Conservation (phyloP, 2,113 vertebrate species). For the Hemicordylus capensis region DNA sequence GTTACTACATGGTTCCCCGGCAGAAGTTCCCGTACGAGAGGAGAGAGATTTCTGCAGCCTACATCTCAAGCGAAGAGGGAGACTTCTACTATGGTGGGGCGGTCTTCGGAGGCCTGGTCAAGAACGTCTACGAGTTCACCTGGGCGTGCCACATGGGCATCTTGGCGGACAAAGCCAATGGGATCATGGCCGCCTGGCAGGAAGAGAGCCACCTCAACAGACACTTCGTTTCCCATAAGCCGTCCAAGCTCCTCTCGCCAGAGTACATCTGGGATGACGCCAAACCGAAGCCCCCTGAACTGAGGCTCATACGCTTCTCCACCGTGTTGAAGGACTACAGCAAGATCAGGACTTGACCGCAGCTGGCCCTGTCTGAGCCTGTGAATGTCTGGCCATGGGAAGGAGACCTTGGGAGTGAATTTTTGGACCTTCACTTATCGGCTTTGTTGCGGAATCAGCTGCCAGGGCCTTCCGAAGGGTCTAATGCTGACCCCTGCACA, state of each 20-base stretch:
- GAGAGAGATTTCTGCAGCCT: constrained; percentile 67
- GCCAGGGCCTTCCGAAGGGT: no score
- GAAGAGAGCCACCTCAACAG: constrained; percentile 84
- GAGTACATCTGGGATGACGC: constrained; percentile 81
- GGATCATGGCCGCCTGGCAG: constrained; percentile 78
- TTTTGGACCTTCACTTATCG: no score
- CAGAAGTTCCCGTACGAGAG: constrained; percentile 76
- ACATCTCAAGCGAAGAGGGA: constrained; percentile 65
- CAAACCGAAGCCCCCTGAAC: constrained; percentile 57
- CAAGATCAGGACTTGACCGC: constrained; percentile 48
- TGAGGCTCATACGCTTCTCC: constrained; percentile 74
- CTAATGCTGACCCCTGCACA: no score
- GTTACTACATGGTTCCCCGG: constrained; percentile 63
- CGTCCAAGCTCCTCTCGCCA: constrained; percentile 79
- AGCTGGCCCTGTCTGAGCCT: neutral
- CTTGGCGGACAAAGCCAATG: constrained; percentile 70
- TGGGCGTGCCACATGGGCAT: constrained; percentile 71
- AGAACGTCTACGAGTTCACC: constrained; percentile 66
- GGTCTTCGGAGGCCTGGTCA: constrained; percentile 72
- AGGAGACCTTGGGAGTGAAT: no score
- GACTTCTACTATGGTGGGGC: constrained; percentile 82
- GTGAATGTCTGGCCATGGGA: neutral
- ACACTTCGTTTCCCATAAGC: constrained; percentile 76
- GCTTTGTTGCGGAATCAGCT: no score
- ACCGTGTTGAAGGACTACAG: constrained; percentile 64